A percentile compares a stretch with the other conserved stretches of the same genome.
phyloP scores from a whole-genome alignment of 1,140 invertebrate genomes.

The Zaprionus vittiger region DNA sequence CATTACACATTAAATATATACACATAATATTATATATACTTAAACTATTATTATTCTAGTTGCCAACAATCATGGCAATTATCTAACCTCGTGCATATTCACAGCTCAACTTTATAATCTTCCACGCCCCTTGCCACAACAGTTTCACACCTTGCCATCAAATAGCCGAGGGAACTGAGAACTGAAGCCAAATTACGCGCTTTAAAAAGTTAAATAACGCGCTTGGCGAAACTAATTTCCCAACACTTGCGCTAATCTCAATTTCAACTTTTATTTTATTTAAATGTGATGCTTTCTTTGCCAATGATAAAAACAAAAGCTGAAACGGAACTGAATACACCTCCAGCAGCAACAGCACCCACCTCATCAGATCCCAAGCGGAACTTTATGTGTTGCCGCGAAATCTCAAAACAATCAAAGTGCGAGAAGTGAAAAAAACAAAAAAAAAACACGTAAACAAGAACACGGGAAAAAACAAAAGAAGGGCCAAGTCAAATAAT shows the following conservation, averaged over 20 bases:
- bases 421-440: conserved; percentile 53
- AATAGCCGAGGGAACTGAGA: conserved; percentile 5
- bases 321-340: conserved; percentile 33
- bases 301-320: conserved; percentile 63
- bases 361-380: conserved; percentile 23
- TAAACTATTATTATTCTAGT: background rate
- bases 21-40: too few relatives aligned
- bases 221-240: conserved; percentile 67
- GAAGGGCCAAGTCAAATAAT: conserved; percentile 63
- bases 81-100: background rate
- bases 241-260: conserved; percentile 70
- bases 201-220: conserved; percentile 61
- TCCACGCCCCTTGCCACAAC: background rate
- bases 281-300: conserved; percentile 66
- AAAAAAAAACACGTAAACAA: conserved; percentile 37
- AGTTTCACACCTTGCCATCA: conserved; percentile 25
- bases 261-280: conserved; percentile 81
- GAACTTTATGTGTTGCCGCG: conserved; percentile 77
- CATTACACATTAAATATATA: too few relatives aligned
- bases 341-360: background rate
- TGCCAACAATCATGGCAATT: background rate
- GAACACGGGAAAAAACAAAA: conserved; percentile 28
- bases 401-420: conserved; percentile 82
- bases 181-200: conserved; percentile 19
- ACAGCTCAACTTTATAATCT: background rate